Conservation (phyloP, 2,113 vertebrate species). For the Stercorarius parasiticus region DNA sequence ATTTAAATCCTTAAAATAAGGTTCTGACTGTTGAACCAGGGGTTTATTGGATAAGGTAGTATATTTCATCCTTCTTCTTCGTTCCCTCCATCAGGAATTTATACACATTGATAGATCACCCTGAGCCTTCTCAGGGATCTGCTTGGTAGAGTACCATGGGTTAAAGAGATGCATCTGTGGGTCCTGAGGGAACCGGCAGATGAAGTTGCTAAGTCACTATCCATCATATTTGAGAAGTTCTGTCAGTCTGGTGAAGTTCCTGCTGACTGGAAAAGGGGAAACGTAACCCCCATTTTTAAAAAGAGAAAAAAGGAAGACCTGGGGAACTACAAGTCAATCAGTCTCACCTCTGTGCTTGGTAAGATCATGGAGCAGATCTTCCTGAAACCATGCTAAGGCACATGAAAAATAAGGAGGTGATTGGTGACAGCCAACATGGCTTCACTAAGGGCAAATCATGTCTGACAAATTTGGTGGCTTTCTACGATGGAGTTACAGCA, state of each 20-base stretch:
- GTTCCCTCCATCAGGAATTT: background rate
- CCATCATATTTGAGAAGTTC: background rate
- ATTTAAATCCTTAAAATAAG: conserved; percentile 34
- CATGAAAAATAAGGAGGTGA: background rate
- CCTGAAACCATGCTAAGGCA: background rate
- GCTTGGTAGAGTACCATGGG: background rate
- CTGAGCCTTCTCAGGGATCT: background rate
- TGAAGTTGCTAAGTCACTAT: background rate
- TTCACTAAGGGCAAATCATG: background rate
- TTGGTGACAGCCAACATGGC: background rate
- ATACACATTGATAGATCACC: background rate
- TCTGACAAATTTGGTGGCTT: background rate
- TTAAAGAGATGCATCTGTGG: background rate
- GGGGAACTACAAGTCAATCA: background rate
- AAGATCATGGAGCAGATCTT: background rate
- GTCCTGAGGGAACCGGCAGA: background rate
- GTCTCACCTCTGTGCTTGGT: background rate
- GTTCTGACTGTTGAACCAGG: background rate
- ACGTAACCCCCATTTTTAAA: background rate
- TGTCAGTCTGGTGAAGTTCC: background rate
- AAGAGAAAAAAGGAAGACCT: background rate
- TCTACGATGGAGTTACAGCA: background rate
- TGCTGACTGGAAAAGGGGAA: background rate
- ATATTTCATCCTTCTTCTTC: background rate
- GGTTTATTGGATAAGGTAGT: background rate